A percentile compares a stretch with the other conserved stretches of the same genome.
These are phyloP conservation scores for Nymphalis io DNA, from an alignment of 1,140 invertebrate genomes.

Conservation along the genomic window DNA sequence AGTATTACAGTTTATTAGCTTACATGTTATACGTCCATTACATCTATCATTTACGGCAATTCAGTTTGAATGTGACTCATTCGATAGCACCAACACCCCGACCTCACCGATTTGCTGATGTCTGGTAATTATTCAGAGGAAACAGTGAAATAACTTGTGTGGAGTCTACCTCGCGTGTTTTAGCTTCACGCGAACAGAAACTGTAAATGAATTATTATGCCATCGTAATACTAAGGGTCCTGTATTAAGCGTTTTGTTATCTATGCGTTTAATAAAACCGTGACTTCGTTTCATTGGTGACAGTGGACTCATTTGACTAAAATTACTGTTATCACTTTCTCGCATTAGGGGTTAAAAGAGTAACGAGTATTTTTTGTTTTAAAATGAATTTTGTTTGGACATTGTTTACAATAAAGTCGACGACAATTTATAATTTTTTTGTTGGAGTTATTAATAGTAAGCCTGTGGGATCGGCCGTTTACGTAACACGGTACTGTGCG, in stretches of 20 bases:
- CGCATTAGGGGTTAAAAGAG: too few species aligned
- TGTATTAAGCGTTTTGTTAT: neutral
- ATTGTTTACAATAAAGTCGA: too few species aligned
- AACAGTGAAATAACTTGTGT: slow-evolving; percentile 4
- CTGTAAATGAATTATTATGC: neutral
- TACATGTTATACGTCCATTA: neutral
- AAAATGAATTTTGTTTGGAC: too few species aligned
- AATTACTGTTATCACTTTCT: neutral
- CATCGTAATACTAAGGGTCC: neutral
- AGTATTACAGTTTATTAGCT: neutral
- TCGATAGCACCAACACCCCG: neutral
- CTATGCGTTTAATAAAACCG: neutral
- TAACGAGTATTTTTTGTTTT: too few species aligned
- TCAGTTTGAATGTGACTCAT: slow-evolving; percentile 2
- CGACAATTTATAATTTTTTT: too few species aligned
- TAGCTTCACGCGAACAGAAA: neutral
- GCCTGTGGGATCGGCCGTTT: too few species aligned
- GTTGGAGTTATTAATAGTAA: too few species aligned
- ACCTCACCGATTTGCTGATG: neutral
- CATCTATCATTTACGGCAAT: neutral
- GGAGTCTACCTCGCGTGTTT: neutral
- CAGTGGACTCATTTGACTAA: neutral
- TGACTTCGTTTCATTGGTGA: too few species aligned
- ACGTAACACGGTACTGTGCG: too few species aligned
- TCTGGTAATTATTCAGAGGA: neutral